phyloP scores from a whole-genome alignment of 2,888 invertebrate species.

The Galeruca laticollis region DNA sequence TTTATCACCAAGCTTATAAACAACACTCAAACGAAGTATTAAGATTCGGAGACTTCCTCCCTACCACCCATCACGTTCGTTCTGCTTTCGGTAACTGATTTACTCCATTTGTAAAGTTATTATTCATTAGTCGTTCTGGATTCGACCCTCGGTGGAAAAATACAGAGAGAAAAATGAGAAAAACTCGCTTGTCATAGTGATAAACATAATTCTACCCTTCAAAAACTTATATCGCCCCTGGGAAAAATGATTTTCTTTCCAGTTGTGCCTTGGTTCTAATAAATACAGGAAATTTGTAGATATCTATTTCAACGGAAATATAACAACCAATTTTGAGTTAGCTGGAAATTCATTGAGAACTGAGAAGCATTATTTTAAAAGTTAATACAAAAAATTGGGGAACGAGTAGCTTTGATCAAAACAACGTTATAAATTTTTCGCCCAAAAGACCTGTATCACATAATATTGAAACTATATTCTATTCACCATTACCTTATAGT shows the following conservation, averaged over 20 bases:
- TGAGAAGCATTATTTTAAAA: too few relatives aligned
- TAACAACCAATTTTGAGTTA: too few relatives aligned
- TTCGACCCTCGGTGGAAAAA: constrained; percentile 14
- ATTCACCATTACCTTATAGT: too few relatives aligned
- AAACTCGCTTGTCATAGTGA: constrained; percentile 35
- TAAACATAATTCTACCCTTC: constrained; percentile 36
- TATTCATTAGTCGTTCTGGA: constrained; percentile 20
- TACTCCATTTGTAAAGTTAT: constrained; percentile 22
- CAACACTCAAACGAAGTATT: too few relatives aligned
- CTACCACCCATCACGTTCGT: neutral
- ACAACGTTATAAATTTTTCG: too few relatives aligned
- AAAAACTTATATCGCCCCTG: constrained; percentile 30
- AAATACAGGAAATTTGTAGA: too few relatives aligned
- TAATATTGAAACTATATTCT: too few relatives aligned
- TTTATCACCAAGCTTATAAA: neutral
- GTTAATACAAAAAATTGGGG: too few relatives aligned
- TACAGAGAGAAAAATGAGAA: constrained; percentile 14
- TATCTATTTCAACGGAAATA: too few relatives aligned
- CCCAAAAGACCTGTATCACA: too few relatives aligned
- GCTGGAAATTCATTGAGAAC: too few relatives aligned
- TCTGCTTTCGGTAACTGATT: constrained; percentile 12
- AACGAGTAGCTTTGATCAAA: too few relatives aligned
- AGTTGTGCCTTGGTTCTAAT: constrained; percentile 20
- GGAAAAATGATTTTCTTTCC: constrained; percentile 36
- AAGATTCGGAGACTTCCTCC: neutral